These are phyloP conservation scores for Gryon sp. DNA, from an alignment of 1,140 invertebrate genomes.

Conservation along the genomic window DNA sequence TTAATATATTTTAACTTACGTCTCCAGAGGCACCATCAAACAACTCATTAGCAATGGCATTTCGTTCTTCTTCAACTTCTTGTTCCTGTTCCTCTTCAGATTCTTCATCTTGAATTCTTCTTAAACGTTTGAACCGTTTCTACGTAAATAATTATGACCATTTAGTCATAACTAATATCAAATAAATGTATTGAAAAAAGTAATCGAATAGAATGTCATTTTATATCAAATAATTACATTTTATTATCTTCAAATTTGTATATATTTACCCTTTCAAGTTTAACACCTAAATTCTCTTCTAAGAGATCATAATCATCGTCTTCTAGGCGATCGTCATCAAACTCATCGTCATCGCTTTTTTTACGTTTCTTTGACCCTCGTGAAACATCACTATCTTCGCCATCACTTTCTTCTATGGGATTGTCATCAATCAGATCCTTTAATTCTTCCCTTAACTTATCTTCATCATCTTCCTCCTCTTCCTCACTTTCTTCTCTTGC, in stretches of 20 bases:
- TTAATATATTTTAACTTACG: too few species aligned
- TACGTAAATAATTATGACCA: conserved; percentile 74
- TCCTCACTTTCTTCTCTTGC: conserved; percentile 84
- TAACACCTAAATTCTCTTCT: conserved; percentile 98
- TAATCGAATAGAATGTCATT: too few species aligned
- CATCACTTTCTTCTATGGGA: conserved; percentile 92
- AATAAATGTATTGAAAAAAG: too few species aligned
- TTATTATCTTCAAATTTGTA: too few species aligned
- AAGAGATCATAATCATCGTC: conserved; percentile 99
- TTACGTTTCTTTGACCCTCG: conserved; percentile 87
- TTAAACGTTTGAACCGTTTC: conserved; percentile 93
- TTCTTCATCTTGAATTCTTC: conserved; percentile 91
- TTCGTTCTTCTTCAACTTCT: conserved; percentile 87
- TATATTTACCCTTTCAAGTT: conserved; percentile 91
- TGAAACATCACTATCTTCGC: conserved; percentile 88
- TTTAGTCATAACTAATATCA: too few species aligned
- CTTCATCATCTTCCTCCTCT: conserved; percentile 86
- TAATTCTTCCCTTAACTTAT: conserved; percentile 88
- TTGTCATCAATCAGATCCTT: conserved; percentile 97
- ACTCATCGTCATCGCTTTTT: conserved; percentile 88
- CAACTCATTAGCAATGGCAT: conserved; percentile 93
- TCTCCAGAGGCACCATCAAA: conserved; percentile 92
- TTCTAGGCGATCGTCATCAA: conserved; percentile 95
- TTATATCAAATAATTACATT: too few species aligned
- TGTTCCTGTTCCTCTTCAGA: conserved; percentile 88